Evolutionary conservation across 2,797 vertebrate species (phyloP).

Genomic region (Scolopax bukidnonensis): DNA sequence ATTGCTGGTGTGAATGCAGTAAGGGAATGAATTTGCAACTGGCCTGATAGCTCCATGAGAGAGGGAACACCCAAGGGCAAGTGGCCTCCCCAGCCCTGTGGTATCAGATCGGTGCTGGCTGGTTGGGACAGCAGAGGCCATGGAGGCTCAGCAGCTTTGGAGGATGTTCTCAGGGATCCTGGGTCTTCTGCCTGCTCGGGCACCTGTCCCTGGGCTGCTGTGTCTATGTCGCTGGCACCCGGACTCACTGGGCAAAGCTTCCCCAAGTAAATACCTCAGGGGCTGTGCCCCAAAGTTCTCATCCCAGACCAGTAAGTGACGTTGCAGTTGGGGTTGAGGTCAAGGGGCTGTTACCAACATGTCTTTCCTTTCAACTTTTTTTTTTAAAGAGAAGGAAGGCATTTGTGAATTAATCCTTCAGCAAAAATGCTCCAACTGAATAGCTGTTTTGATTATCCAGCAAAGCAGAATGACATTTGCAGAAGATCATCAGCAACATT

Average conservation of each 20-base stretch:
- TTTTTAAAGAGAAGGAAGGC: background rate
- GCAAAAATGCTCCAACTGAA: background rate
- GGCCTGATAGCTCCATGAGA: background rate
- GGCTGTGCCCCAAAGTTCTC: background rate
- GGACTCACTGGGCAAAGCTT: background rate
- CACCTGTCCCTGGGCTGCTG: background rate
- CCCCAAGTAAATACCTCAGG: rapidly evolving
- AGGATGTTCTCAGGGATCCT: background rate
- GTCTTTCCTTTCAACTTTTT: background rate
- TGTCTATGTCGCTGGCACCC: background rate
- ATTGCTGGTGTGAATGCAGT: background rate
- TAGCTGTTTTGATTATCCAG: background rate
- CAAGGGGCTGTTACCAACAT: background rate
- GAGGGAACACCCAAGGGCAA: background rate
- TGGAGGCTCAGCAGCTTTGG: background rate
- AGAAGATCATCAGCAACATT: background rate
- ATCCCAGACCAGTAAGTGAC: background rate
- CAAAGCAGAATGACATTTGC: background rate
- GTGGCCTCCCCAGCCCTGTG: background rate
- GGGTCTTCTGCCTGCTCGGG: background rate
- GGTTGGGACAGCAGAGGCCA: rapidly evolving
- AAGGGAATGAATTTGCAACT: background rate
- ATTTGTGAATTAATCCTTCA: background rate
- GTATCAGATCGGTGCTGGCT: rapidly evolving
- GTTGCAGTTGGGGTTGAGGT: background rate